Evolutionary conservation across 2,888 invertebrate genomes (phyloP).

Genomic region (Rotaria magnacalcarata): DNA sequence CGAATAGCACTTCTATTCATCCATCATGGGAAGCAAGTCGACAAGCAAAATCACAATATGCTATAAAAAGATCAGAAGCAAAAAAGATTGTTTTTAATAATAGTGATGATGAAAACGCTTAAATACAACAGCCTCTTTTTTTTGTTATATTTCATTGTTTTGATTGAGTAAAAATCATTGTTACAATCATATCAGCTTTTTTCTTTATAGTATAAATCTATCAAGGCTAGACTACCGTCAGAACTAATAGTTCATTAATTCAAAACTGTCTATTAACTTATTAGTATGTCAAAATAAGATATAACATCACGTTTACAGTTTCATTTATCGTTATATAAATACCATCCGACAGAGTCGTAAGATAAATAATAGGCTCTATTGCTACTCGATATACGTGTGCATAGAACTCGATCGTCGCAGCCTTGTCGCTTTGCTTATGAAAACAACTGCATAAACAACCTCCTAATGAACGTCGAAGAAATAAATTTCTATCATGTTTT

Average conservation of each 20-base stretch:
- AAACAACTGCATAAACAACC: background rate
- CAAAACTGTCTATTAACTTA: no score
- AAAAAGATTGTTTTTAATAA: constrained; percentile 25
- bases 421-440: background rate
- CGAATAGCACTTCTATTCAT: background rate
- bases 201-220: no score
- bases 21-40: constrained; percentile 36
- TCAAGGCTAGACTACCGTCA: no score
- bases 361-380: background rate
- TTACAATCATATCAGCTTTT: background rate
- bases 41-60: background rate
- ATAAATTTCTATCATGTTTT: background rate
- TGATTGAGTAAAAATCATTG: background rate
- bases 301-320: background rate
- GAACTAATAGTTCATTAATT: no score
- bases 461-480: background rate
- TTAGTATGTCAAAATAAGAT: no score
- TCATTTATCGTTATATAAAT: background rate
- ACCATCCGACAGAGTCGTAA: no score
- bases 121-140: background rate
- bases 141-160: background rate
- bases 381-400: background rate
- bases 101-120: background rate
- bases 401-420: no score
- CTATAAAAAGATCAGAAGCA: constrained; percentile 15